A percentile compares a stretch with the other conserved stretches of the same genome.
Evolutionary conservation across 2,888 invertebrate genomes (phyloP).

Genomic region (Chloroclysta siterata): DNA sequence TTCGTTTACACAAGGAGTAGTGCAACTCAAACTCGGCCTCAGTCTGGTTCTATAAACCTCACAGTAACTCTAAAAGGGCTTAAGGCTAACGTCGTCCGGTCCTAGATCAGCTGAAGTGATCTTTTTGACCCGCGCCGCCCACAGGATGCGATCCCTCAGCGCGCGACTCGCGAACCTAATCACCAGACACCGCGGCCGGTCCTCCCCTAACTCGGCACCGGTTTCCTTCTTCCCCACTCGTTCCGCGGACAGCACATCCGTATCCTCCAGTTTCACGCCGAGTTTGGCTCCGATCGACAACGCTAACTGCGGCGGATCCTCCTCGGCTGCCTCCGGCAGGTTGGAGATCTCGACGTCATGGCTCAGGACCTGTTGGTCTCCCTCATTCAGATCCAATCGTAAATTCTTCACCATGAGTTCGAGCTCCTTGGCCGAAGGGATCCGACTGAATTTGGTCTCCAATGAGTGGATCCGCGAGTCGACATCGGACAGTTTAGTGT

Average conservation of each 20-base stretch:
- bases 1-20: too few relatives aligned
- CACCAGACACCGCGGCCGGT: too few relatives aligned
- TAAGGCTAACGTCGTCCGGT: too few relatives aligned
- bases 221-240: too few relatives aligned
- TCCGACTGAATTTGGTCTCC: not conserved
- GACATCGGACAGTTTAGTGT: not conserved
- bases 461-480: not conserved
- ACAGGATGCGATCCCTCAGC: too few relatives aligned
- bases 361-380: not conserved
- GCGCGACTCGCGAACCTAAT: too few relatives aligned
- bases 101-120: too few relatives aligned
- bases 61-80: too few relatives aligned
- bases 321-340: not conserved
- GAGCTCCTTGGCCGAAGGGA: not conserved
- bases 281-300: not conserved
- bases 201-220: not conserved
- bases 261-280: not conserved
- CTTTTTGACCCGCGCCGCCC: too few relatives aligned
- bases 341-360: not conserved
- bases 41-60: too few relatives aligned
- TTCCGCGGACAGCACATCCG: not conserved
- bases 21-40: too few relatives aligned
- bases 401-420: not conserved
- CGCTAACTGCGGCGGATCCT: not conserved
- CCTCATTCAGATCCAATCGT: not conserved